phyloP scores from a whole-genome alignment of 2,113 vertebrate species.

The Solea senegalensis region DNA sequence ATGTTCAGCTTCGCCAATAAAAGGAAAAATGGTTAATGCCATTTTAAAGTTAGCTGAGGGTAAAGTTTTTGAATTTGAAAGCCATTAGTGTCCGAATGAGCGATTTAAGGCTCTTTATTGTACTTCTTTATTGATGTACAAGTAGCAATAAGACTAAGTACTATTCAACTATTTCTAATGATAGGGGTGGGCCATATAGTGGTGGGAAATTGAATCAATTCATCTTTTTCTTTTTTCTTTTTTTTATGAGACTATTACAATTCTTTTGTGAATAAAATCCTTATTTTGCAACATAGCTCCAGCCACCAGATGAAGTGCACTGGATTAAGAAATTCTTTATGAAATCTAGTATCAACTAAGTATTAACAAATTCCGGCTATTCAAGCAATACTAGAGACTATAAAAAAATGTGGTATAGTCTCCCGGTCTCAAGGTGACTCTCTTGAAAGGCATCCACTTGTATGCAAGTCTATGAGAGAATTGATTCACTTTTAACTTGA shows the following conservation, averaged over 20 bases:
- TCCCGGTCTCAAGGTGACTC: too few relatives aligned
- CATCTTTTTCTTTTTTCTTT: neutral
- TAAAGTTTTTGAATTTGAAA: neutral
- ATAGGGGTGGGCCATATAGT: neutral
- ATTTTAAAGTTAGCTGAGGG: neutral
- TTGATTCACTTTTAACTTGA: too few relatives aligned
- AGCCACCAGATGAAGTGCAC: neutral
- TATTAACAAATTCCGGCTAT: neutral
- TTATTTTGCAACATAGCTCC: neutral
- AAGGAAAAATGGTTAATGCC: neutral
- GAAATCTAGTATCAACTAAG: neutral
- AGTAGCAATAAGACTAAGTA: neutral
- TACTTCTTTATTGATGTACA: neutral
- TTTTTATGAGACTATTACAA: neutral
- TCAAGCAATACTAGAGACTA: neutral
- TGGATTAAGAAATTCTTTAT: neutral
- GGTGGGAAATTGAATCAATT: neutral
- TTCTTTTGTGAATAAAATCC: neutral
- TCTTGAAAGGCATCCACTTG: too few relatives aligned
- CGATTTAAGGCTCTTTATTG: neutral
- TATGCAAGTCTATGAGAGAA: too few relatives aligned
- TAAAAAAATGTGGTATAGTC: too few relatives aligned
- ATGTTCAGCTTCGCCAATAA: neutral
- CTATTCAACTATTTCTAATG: constrained; percentile 2
- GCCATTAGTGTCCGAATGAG: neutral